Conservation (phyloP, 2,797 vertebrate genomes). For the Phylloscopus collybita region DNA sequence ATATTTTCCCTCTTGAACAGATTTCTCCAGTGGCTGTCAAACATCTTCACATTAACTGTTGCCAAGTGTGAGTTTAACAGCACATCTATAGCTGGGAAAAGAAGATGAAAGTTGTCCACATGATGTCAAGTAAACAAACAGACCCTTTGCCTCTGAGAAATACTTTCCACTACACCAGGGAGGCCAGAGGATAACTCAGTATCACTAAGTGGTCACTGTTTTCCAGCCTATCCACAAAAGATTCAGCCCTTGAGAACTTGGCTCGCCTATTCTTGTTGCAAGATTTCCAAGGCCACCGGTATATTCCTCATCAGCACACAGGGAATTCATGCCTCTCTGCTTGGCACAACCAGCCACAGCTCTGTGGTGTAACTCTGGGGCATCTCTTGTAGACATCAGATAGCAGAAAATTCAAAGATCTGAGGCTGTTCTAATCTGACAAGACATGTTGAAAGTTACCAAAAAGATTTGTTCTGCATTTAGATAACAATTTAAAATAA, state of each 20-base stretch:
- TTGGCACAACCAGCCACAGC: not conserved
- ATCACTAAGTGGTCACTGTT: slow-evolving; percentile 14
- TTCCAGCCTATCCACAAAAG: slow-evolving; percentile 5
- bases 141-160: slow-evolving; percentile 28
- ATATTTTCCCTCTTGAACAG: slow-evolving; percentile 31
- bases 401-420: not conserved
- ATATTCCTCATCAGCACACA: not conserved
- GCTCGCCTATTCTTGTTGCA: not conserved
- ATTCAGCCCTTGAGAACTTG: slow-evolving; percentile 6
- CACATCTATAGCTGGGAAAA: slow-evolving; percentile 45
- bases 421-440: not conserved
- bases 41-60: slow-evolving; percentile 48
- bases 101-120: slow-evolving; percentile 25
- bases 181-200: not conserved
- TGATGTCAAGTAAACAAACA: slow-evolving; percentile 27
- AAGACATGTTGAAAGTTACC: not conserved
- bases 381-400: not conserved
- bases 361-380: not conserved
- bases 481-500: not conserved
- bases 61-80: slow-evolving; percentile 37
- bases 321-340: not conserved
- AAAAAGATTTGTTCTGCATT: not conserved
- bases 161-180: not conserved
- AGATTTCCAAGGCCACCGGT: not conserved
- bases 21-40: slow-evolving; percentile 54